Percentiles rank a stretch among this genome's conserved stretches.
Evolutionary conservation across 2,888 invertebrate species (phyloP).

Genomic region (Chymomyza caudatula): DNA sequence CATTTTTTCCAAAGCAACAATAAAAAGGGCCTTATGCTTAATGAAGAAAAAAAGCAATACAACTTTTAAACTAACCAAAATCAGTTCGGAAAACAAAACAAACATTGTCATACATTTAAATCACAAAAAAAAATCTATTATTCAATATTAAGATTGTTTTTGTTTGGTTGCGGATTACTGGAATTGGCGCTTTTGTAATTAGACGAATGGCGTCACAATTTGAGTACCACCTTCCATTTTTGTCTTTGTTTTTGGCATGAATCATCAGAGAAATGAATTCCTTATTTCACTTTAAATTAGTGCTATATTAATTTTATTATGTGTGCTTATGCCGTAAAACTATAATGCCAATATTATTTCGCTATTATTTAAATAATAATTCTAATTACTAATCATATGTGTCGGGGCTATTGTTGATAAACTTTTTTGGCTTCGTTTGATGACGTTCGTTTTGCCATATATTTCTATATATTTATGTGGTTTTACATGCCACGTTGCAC

Average conservation of each 20-base stretch:
- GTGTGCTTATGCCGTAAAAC: background rate
- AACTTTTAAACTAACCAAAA: background rate
- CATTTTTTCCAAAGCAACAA: too few relatives aligned
- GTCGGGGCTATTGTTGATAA: background rate
- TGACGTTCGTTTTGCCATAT: background rate
- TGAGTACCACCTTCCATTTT: slow-evolving; percentile 11
- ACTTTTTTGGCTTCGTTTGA: background rate
- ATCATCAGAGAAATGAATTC: slow-evolving; percentile 15
- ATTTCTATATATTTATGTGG: background rate
- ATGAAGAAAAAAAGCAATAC: background rate
- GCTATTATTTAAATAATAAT: background rate
- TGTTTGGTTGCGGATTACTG: background rate
- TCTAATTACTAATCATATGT: background rate
- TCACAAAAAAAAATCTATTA: background rate
- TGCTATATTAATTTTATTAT: background rate
- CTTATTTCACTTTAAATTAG: background rate
- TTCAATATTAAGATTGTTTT: background rate
- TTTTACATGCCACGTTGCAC: background rate
- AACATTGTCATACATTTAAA: background rate
- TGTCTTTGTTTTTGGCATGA: slow-evolving; percentile 21
- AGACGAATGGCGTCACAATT: slow-evolving; percentile 5
- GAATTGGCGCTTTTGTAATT: slow-evolving; percentile 4
- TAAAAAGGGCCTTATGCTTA: background rate
- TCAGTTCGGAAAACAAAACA: background rate
- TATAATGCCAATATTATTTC: background rate